Conservation (phyloP, 2,113 vertebrate genomes). For the Amblyornis subalaris region DNA sequence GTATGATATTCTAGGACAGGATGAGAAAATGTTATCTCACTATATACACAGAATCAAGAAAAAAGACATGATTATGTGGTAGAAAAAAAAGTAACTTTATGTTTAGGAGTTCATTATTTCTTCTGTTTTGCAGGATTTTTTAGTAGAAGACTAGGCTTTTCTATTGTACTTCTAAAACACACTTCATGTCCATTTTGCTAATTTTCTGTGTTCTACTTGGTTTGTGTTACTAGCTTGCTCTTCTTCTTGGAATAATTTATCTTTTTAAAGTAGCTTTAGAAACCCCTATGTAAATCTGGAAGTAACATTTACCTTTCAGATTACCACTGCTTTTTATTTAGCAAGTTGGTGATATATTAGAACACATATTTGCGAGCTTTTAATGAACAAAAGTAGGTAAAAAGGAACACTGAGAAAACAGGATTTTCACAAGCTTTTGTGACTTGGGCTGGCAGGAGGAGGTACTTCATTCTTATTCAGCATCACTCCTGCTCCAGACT, state of each 20-base stretch:
- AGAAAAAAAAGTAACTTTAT: not conserved
- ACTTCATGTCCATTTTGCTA: not conserved
- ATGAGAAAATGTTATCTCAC: not conserved
- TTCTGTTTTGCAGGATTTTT: not conserved
- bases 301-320: not conserved
- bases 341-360: not conserved
- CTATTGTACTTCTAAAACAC: not conserved
- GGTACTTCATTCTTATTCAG: not conserved
- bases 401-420: not conserved
- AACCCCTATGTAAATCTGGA: not conserved
- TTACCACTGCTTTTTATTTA: not conserved
- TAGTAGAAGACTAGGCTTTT: not conserved
- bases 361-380: not conserved
- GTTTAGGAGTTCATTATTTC: not conserved
- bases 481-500: not conserved
- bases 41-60: not conserved
- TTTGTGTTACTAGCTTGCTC: not conserved
- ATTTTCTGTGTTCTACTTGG: not conserved
- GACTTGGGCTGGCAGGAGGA: fast-evolving
- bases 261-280: not conserved
- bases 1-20: not conserved
- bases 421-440: not conserved
- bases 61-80: not conserved
- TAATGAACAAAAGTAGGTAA: not conserved
- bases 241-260: not conserved